phyloP scores from a whole-genome alignment of 2,888 invertebrate genomes.

The Emesis russula region DNA sequence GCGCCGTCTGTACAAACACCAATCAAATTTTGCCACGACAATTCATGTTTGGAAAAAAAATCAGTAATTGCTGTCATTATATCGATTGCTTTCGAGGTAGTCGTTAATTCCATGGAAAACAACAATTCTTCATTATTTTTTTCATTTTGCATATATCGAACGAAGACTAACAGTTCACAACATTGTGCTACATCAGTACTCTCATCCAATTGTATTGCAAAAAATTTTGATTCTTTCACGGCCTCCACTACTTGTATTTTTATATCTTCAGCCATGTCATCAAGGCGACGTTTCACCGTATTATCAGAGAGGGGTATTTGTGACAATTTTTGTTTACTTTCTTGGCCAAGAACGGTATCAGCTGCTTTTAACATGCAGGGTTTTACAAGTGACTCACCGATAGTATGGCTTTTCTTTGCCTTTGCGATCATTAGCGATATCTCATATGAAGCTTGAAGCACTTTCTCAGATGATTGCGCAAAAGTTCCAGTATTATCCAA shows the following conservation, averaged over 20 bases:
- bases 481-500: conserved; percentile 3
- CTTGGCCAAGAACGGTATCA: conserved; percentile 68
- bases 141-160: conserved; percentile 80
- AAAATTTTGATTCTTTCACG: too few relatives aligned
- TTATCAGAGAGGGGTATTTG: conserved; percentile 78
- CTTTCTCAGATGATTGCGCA: conserved; percentile 59
- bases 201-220: too few relatives aligned
- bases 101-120: conserved; percentile 51
- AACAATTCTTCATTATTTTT: conserved; percentile 59
- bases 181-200: conserved; percentile 84
- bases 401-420: conserved; percentile 71
- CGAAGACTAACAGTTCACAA: conserved; percentile 82
- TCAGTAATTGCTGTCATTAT: conserved; percentile 44
- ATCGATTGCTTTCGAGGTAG: conserved; percentile 48
- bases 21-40: conserved; percentile 79
- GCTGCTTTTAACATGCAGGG: conserved; percentile 79
- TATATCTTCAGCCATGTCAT: conserved; percentile 76
- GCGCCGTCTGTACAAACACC: conserved; percentile 86
- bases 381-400: conserved; percentile 78
- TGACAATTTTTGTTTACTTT: conserved; percentile 70
- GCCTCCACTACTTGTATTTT: neutral
- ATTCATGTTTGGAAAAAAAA: conserved; percentile 46
- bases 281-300: conserved; percentile 77
- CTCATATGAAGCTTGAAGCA: conserved; percentile 52
- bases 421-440: conserved; percentile 69